Conservation (phyloP, 2,113 vertebrate genomes). For the Lontra canadensis region DNA sequence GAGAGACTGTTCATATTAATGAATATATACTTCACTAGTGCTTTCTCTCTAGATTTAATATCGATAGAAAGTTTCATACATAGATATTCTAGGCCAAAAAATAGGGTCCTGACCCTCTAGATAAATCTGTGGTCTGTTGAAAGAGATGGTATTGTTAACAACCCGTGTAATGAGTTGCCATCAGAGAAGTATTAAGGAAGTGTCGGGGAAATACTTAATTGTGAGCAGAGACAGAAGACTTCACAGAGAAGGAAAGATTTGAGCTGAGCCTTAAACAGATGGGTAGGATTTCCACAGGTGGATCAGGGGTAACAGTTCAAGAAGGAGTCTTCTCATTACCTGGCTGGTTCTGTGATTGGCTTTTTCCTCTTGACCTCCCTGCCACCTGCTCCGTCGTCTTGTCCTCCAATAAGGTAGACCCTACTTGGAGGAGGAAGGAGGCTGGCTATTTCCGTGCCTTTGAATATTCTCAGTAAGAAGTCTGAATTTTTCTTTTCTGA, state of each 20-base stretch:
- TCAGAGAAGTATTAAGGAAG: not conserved
- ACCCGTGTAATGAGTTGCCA: not conserved
- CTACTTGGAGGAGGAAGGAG: not conserved
- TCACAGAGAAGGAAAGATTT: not conserved
- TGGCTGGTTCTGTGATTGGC: not conserved
- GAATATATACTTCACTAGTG: not conserved
- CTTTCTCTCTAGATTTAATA: not conserved
- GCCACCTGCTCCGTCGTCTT: not conserved
- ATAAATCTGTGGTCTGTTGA: not conserved
- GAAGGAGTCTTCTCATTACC: not conserved
- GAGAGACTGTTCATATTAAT: not conserved
- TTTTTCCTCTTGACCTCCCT: not conserved
- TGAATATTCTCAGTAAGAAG: not conserved
- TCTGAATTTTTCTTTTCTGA: not conserved
- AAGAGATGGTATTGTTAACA: not conserved
- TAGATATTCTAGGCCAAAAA: not conserved
- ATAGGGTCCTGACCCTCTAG: not conserved
- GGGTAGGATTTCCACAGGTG: not conserved
- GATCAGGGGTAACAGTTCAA: not conserved
- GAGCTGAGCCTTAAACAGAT: not conserved
- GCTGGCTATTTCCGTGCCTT: not conserved
- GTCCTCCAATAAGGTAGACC: not conserved
- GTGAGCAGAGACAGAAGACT: not conserved
- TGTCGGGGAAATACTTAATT: no score
- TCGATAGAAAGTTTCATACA: not conserved